Evolutionary conservation across 2,797 vertebrate genomes (phyloP).

Genomic region (Coccyzus lansbergi): DNA sequence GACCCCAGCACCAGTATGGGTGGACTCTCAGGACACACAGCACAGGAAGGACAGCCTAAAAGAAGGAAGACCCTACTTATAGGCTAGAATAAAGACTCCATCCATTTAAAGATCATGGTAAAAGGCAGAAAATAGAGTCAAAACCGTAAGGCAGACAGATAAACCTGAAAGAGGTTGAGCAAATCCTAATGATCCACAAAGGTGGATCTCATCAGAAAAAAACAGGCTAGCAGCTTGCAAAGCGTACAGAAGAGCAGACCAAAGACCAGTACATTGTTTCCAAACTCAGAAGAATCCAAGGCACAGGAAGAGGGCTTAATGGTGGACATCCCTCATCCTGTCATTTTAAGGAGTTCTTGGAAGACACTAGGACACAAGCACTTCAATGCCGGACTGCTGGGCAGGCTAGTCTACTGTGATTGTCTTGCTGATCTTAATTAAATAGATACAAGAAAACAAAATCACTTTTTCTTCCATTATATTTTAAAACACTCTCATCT

Average conservation of each 20-base stretch:
- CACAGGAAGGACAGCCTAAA: accelerated
- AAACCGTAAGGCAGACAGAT: neutral
- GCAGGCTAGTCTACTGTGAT: accelerated
- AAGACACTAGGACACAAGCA: neutral
- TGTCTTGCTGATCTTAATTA: neutral
- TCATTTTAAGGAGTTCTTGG: neutral
- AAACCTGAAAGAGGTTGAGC: neutral
- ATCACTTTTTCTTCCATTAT: neutral
- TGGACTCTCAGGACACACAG: neutral
- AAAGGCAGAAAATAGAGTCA: neutral
- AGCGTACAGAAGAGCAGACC: neutral
- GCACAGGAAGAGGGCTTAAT: neutral
- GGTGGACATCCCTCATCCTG: accelerated
- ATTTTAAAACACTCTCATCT: neutral
- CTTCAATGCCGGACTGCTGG: neutral
- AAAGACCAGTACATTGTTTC: neutral
- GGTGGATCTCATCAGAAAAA: neutral
- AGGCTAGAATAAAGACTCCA: neutral
- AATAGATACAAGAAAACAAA: neutral
- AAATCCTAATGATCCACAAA: neutral
- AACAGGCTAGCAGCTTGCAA: neutral
- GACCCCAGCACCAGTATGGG: neutral
- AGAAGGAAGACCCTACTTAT: neutral
- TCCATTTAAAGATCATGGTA: neutral
- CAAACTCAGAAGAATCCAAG: neutral